Percentiles rank a stretch among this genome's conserved stretches.
Conservation (phyloP, 2,888 invertebrate genomes). For the Acheta domesticus region DNA sequence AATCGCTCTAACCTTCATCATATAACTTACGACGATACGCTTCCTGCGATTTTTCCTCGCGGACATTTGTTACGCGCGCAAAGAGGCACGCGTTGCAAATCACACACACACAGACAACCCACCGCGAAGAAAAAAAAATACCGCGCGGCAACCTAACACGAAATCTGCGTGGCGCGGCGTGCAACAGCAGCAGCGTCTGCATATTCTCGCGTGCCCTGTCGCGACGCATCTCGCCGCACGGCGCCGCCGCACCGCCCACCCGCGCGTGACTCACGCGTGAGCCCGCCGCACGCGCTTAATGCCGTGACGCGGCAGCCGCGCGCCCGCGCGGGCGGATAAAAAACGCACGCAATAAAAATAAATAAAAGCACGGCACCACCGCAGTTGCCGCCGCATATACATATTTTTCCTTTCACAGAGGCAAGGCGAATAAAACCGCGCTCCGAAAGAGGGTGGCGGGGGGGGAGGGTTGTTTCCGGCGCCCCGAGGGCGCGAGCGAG, state of each 20-base stretch:
- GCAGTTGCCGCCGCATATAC: neutral
- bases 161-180: too few relatives aligned
- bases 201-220: neutral
- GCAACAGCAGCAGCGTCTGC: too few relatives aligned
- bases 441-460: neutral
- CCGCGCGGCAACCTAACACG: too few relatives aligned
- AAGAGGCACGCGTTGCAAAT: too few relatives aligned
- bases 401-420: slow-evolving; percentile 7
- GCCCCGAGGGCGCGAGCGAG: neutral
- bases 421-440: neutral
- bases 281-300: neutral
- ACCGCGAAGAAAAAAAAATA: too few relatives aligned
- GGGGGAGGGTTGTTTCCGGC: neutral
- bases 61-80: too few relatives aligned
- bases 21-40: too few relatives aligned
- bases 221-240: neutral
- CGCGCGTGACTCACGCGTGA: neutral
- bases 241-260: neutral
- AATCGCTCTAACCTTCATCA: too few relatives aligned
- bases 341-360: neutral
- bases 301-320: neutral
- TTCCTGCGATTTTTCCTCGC: too few relatives aligned
- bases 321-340: neutral
- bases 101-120: too few relatives aligned
- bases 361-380: neutral